These are phyloP conservation scores for Podilymbus podiceps DNA, from an alignment of 2,113 vertebrate genomes.

Conservation along the genomic window DNA sequence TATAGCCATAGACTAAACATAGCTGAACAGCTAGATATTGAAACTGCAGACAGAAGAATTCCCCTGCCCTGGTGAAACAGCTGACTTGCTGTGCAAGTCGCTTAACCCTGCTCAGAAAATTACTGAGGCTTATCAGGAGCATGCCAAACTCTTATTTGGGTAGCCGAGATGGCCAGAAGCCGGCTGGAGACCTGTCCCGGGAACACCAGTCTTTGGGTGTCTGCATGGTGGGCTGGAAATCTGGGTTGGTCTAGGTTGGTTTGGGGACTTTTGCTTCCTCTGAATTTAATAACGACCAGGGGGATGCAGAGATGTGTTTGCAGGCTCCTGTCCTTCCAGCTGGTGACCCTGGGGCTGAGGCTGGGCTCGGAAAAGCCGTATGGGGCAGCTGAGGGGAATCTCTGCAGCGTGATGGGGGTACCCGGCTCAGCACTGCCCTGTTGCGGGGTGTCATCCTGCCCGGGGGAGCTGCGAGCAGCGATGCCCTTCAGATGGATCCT, in stretches of 20 bases:
- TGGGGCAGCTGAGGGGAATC: not conserved
- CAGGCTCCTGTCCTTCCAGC: not conserved
- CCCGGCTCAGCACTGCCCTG: not conserved
- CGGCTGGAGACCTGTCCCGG: fast-evolving
- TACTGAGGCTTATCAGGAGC: not conserved
- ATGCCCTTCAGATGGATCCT: not conserved
- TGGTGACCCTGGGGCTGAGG: not conserved
- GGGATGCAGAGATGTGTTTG: not conserved
- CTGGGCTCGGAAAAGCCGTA: not conserved
- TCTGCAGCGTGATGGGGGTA: fast-evolving
- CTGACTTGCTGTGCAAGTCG: not conserved
- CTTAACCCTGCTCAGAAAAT: not conserved
- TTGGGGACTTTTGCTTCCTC: not conserved
- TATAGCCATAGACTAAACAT: conserved; percentile 54
- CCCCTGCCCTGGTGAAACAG: not conserved
- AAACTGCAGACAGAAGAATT: not conserved
- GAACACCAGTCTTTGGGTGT: not conserved
- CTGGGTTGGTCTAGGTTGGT: not conserved
- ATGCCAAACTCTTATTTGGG: not conserved
- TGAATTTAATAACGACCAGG: not conserved
- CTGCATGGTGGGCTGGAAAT: fast-evolving
- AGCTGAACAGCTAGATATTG: not conserved
- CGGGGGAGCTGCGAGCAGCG: not conserved
- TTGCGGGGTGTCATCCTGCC: not conserved
- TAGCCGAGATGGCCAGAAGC: not conserved